Evolutionary conservation across 2,113 vertebrate genomes (phyloP).

Genomic region (Corvus hawaiiensis): DNA sequence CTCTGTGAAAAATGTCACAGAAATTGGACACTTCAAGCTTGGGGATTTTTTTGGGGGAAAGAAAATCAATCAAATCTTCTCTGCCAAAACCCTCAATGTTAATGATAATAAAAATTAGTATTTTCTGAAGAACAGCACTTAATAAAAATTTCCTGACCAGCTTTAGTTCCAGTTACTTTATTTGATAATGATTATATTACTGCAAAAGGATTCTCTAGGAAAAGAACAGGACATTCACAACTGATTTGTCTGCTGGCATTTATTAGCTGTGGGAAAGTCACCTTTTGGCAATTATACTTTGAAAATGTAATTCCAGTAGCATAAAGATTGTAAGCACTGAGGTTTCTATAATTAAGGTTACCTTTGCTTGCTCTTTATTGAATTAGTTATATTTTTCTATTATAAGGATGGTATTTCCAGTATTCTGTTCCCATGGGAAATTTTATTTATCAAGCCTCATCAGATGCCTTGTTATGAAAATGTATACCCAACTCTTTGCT

Average conservation of each 20-base stretch:
- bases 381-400: neutral
- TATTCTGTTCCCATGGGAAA: neutral
- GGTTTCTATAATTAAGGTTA: neutral
- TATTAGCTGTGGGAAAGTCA: constrained; percentile 1
- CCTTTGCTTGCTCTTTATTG: neutral
- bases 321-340: neutral
- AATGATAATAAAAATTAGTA: neutral
- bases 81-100: neutral
- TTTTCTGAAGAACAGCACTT: neutral
- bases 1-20: neutral
- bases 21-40: neutral
- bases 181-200: neutral
- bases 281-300: neutral
- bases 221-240: neutral
- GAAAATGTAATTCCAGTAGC: neutral
- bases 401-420: neutral
- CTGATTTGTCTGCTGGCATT: neutral
- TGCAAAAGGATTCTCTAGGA: neutral
- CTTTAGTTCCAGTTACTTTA: neutral
- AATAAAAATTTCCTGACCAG: neutral
- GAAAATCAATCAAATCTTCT: neutral
- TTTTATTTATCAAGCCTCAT: constrained; percentile 4
- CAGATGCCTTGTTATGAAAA: neutral
- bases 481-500: neutral
- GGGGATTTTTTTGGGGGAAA: rapidly evolving